Base-by-base conservation (phyloP, 2,113 vertebrate genomes). In the Aegotheles bennettii region DNA sequence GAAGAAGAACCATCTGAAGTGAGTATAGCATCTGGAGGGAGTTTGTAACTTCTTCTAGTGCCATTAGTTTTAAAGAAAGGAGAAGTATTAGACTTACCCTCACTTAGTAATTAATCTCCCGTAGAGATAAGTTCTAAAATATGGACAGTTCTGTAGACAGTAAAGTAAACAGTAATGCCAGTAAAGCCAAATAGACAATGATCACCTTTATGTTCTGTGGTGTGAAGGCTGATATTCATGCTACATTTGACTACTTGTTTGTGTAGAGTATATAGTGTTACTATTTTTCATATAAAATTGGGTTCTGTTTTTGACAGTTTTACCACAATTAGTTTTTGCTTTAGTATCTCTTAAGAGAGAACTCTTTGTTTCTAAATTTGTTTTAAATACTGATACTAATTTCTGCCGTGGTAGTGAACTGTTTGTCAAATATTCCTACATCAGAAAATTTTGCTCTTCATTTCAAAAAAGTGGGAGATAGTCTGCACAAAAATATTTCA, bases 1-100 rank as follows among this genome's bases (percentile, higher is more conserved):
- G 93, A 83, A 42, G 85, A 59, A 83, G 90, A 94, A 35, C 9
- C 54, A 56, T 70, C 51, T 21, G 35, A 88, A 79, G 97, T 98
- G 91, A 96, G 97, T 97, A 50, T 21, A 82, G 13, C 9, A 38
- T 68, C 48, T 45, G 64, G 17, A 63, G 14, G 7, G 6, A 23
- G 7, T 80, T 45, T 54, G 6, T 80, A 61, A 48, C 13, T 47
- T 67, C 86, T 70, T 65, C 74, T 21, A 56, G 6, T 76, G 43
- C 18, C 19, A 5, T 70, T 92, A 33, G 3, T 73, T 88, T 60
- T 59, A 36, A 54, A n/a, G 60, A 48, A 63, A 71, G 16, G 25
- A 71, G 56, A 69, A 59, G 13, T 42, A 25, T 81, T 76, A 38
- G 53, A 53, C 7, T 47, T 87, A 31, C 21, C 15, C 8, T 92